These are phyloP conservation scores for Rhynchopsitta pachyrhyncha DNA, from an alignment of 2,113 vertebrate genomes.

Conservation along the genomic window DNA sequence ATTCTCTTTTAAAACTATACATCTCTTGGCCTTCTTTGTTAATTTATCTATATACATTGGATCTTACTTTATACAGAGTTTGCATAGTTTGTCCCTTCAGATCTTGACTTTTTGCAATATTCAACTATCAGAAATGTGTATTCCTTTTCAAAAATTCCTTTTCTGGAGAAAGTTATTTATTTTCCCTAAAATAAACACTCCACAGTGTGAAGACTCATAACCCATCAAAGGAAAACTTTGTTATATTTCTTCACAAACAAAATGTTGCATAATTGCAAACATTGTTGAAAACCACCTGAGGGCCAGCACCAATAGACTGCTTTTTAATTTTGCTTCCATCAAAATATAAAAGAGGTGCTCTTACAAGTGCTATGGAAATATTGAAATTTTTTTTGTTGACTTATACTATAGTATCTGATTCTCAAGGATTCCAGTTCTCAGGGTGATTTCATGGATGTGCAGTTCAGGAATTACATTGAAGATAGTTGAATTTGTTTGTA, in stretches of 20 bases:
- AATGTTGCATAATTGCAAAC: not conserved
- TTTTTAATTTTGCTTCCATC: not conserved
- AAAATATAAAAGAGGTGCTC: not conserved
- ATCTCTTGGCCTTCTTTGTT: not conserved
- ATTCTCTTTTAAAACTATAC: not conserved
- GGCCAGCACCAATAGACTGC: not conserved
- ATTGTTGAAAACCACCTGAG: not conserved
- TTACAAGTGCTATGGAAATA: not conserved
- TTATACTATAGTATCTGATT: not conserved
- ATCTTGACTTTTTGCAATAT: not conserved
- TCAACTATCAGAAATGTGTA: not conserved
- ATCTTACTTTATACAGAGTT: not conserved
- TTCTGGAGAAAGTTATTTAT: not conserved
- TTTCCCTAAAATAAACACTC: not conserved
- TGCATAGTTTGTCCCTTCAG: not conserved
- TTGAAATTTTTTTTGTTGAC: not conserved
- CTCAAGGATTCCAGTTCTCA: not conserved
- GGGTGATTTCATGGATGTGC: not conserved
- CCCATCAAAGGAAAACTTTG: constrained; percentile 4
- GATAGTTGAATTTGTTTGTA: not conserved
- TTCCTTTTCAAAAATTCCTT: not conserved
- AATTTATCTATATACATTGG: not conserved
- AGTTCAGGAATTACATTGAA: not conserved
- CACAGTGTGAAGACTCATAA: constrained; percentile 3
- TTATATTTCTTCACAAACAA: constrained; percentile 3